Evolutionary conservation across 2,888 invertebrate genomes (phyloP), one percentile per base, ranked within the genome.

Genomic region (Schrankia costaestrigalis): DNA sequence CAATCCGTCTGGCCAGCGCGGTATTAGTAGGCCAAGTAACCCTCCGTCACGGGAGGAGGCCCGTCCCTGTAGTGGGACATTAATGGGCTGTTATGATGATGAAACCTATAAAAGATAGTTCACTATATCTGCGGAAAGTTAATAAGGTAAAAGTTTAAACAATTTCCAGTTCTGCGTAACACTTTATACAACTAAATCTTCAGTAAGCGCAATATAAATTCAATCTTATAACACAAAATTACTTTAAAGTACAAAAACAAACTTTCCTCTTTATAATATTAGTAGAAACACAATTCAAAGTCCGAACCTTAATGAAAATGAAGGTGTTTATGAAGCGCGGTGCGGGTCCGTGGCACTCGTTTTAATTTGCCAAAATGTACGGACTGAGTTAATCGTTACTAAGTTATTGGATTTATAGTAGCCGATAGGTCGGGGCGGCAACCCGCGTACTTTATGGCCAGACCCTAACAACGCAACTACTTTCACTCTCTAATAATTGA

Each of bases 291-390:
- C 28, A 31, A 14, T 31, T 19, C 15, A 18, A 22, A 26, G 30
- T 12, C 31, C 13, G 12, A 31, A 26, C 24, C 33, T 19, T 77
- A 78, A 79, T 76, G 70, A 76, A 79, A 80, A 78, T 78, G 73
- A 80, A 83, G 82, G 83, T 85, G 82, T 80, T 84, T 80, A 79
- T 81, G 66, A 71, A 74, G 73, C 63, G 61, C 68, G 57, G 54
- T 52, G 57, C 73, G n/a, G n/a, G 65, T 67, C 74, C 74, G 64
- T 63, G 59, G 57, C 69, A 72, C 64, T 79, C 69, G 63, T 77
- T 79, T 80, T 71, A 71, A 76, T 77, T 78, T 70, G 65, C 61
- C 63, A 67, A 66, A 72, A 73, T 76, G 65, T 73, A 73, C 69
- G 70, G 70, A 62, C 61, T 54, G 53, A 58, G 59, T 65, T 69